These are phyloP conservation scores for Malurus leucopterus DNA, from an alignment of 2,797 vertebrate genomes.

Conservation along the genomic window DNA sequence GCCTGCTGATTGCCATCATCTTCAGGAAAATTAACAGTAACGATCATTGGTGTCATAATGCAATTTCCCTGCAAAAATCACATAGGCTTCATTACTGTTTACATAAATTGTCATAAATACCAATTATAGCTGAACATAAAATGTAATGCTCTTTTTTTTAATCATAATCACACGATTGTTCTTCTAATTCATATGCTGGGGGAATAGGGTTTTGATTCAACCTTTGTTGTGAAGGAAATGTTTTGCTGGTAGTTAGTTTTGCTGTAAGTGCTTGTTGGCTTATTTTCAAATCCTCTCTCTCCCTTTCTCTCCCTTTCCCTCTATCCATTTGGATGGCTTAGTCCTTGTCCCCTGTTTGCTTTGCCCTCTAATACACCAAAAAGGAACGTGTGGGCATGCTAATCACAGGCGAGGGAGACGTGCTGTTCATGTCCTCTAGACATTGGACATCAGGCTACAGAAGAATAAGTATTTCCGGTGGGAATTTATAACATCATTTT, in stretches of 20 bases:
- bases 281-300: conserved; percentile 60
- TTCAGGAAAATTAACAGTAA: conserved; percentile 84
- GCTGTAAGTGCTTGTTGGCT: conserved; percentile 64
- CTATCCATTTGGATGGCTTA: conserved; percentile 55
- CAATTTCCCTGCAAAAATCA: conserved; percentile 79
- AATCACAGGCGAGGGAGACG: conserved; percentile 52
- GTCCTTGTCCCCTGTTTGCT: conserved; percentile 48
- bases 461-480: conserved; percentile 50
- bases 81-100: conserved; percentile 82
- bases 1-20: conserved; percentile 81
- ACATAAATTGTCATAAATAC: conserved; percentile 84
- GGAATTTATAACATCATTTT: conserved; percentile 74
- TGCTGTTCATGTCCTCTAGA: conserved; percentile 59
- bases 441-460: conserved; percentile 26
- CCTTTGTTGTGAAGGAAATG: conserved; percentile 71
- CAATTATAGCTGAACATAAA: conserved; percentile 81
- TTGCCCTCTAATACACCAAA: conserved; percentile 59
- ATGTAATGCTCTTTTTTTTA: conserved; percentile 77
- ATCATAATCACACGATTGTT: conserved; percentile 81
- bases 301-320: neutral
- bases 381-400: conserved; percentile 24
- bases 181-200: conserved; percentile 75
- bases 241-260: conserved; percentile 65
- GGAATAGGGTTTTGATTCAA: conserved; percentile 73
- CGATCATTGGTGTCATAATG: conserved; percentile 82